Evolutionary conservation across 2,888 invertebrate genomes (phyloP), one percentile per base, ranked within the genome.

Genomic region (Hirudinaria manillensis): DNA sequence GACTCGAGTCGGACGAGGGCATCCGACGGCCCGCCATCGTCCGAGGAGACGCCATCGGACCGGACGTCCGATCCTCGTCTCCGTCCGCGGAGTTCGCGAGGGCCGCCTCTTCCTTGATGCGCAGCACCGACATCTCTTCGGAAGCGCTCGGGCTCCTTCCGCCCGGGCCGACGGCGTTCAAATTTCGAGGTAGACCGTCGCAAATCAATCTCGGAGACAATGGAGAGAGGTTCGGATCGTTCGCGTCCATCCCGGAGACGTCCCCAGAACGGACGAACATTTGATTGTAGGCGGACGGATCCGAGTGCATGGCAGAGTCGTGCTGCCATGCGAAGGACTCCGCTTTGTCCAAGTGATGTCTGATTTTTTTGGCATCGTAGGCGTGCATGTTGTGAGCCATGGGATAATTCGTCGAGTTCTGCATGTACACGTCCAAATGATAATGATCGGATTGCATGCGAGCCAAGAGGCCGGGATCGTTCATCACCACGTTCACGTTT

Each of bases 31-130:
- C 32, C 24, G 21, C 32, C 34, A n/a, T 34, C n/a, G 21, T 36
- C 21, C 65, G 73, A 7, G 73, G 34, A 24, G 73, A 65, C 24
- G 34, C 21, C 55, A 56, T 53, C 29, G 2, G 36, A 24, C 21
- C 21, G n/a, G 32, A 32, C 32, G 51, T 29, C 36, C 61, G 65
- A 36, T 36, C 29, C 21, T 73, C 55, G 36, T 73, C 38, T 16
- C 55, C 56, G 27, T 65, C 56, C 34, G 36, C 32, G 7, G 27
- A 4, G 32, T 10, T 10, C n/a, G 21, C 13, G 34, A 29, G n/a
- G 16, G 55, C 32, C 13, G 61, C 29, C 38, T 73, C 73, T 65
- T 73, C 73, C 38, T 73, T 73, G 34, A 73, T 73, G n/a, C 32
- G 55, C 27, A 73, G 73, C 24, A 73, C 45, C 0, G 73, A 73